These are phyloP conservation scores for Hydrocynus forskahlii DNA, from an alignment of 2,797 vertebrate genomes.

Conservation along the genomic window DNA sequence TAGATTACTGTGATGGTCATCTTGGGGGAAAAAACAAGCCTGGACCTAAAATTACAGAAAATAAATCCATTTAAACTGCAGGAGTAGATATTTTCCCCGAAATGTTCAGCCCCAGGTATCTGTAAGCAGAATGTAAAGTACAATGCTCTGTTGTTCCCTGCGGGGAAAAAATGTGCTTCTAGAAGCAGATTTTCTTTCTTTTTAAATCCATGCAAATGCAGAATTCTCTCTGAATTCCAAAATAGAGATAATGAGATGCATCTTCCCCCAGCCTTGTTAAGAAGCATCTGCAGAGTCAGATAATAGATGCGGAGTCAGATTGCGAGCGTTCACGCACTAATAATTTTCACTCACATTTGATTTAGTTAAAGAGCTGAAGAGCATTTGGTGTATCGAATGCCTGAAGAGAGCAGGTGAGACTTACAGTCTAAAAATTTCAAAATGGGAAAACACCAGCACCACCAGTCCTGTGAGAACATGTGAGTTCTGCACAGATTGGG, in stretches of 20 bases:
- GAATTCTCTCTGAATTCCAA: conserved; percentile 14
- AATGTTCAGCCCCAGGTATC: no score
- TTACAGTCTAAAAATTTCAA: neutral
- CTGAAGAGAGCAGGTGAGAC: conserved; percentile 1
- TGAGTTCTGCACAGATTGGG: neutral
- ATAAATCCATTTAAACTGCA: no score
- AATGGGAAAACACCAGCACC: conserved; percentile 10
- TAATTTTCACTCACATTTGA: conserved; percentile 21
- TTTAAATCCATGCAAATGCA: conserved; percentile 32
- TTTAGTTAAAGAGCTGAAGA: conserved; percentile 13
- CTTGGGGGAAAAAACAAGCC: no score
- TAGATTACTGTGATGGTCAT: no score
- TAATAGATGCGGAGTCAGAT: conserved; percentile 26
- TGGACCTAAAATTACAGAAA: no score
- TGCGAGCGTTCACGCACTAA: conserved; percentile 19
- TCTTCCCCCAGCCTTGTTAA: conserved; percentile 15
- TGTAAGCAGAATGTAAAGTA: neutral
- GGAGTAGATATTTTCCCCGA: no score
- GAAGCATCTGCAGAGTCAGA: conserved; percentile 25
- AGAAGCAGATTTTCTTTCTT: conserved; percentile 14
- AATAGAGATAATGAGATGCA: conserved; percentile 38
- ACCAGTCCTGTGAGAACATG: neutral
- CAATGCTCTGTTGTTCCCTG: neutral
- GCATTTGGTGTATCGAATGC: conserved; percentile 13
- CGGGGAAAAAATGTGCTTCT: conserved; percentile 10